Conservation (phyloP, 2,888 invertebrate species). For the Sipha maydis region DNA sequence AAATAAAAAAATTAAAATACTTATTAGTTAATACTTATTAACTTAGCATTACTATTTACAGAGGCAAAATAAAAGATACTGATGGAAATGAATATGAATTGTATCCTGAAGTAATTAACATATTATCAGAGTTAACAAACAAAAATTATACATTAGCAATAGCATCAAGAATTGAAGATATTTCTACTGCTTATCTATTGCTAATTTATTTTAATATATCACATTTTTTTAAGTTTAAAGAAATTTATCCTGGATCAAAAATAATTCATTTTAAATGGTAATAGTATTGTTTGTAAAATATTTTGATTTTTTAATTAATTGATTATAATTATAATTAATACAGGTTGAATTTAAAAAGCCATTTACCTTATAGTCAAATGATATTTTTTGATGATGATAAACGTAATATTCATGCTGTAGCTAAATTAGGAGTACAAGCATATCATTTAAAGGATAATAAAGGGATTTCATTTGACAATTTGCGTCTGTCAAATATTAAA, state of each 20-base stretch:
- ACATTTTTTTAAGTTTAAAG: conserved; percentile 64
- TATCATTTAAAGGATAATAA: conserved; percentile 67
- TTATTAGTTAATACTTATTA: conserved; percentile 3
- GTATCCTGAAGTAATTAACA: conserved; percentile 63
- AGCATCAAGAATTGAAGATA: conserved; percentile 65
- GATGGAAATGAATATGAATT: conserved; percentile 63
- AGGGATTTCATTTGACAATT: not conserved
- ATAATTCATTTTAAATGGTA: conserved; percentile 64
- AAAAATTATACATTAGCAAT: conserved; percentile 64
- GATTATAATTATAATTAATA: not conserved
- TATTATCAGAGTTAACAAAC: conserved; percentile 61
- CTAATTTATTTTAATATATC: conserved; percentile 65
- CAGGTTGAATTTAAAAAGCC: conserved; percentile 62
- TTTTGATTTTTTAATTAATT: not conserved
- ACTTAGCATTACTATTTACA: conserved; percentile 54
- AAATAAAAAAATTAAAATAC: conserved; percentile 30
- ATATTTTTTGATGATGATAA: conserved; percentile 64
- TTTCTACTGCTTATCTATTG: conserved; percentile 65
- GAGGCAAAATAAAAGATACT: conserved; percentile 63
- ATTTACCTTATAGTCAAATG: conserved; percentile 62
- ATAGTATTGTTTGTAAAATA: conserved; percentile 33
- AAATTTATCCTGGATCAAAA: conserved; percentile 65
- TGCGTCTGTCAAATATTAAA: not conserved
- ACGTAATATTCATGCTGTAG: conserved; percentile 63
- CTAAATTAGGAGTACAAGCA: conserved; percentile 65